A percentile compares a stretch with the other conserved stretches of the same genome.
Evolutionary conservation across 64 coral and sea anemone species (phyloP).

Genomic region (Pocillopora damicornis): DNA sequence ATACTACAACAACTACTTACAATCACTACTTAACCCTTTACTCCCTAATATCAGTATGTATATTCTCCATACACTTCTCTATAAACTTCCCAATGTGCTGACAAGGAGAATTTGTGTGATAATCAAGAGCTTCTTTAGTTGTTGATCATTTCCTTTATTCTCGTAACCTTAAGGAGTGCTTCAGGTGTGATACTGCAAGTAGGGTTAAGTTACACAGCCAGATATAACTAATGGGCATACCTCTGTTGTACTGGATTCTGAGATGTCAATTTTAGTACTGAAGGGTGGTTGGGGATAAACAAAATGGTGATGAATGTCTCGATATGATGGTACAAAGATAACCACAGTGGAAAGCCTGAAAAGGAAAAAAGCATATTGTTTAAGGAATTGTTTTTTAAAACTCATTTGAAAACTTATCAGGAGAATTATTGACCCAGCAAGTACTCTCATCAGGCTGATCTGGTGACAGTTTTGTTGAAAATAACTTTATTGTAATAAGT

Average conservation of each 20-base stretch:
- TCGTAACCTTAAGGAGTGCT: no score
- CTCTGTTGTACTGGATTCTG: not conserved
- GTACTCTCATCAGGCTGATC: no score
- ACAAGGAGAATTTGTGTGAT: no score
- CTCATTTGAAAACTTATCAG: not conserved
- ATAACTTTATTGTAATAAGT: no score
- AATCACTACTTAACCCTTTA: no score
- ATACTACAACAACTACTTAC: no score
- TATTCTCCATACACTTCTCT: no score
- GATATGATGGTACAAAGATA: conserved; percentile 87
- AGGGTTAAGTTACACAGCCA: not conserved
- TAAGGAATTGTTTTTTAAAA: not conserved
- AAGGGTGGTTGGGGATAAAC: conserved; percentile 91
- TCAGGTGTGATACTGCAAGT: not conserved
- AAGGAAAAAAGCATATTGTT: not conserved
- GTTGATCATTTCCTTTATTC: no score
- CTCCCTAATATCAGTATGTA: no score
- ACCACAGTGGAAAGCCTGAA: conserved; percentile 57
- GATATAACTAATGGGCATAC: not conserved
- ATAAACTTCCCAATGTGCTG: no score
- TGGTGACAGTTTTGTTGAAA: no score
- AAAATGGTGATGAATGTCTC: conserved; percentile 88
- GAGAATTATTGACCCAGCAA: not conserved
- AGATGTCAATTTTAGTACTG: conserved; percentile 9
- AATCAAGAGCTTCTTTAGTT: no score